A percentile compares a stretch with the other conserved stretches of the same genome.
phyloP scores from a whole-genome alignment of 2,797 vertebrate species.

The Enteromius argenteus region DNA sequence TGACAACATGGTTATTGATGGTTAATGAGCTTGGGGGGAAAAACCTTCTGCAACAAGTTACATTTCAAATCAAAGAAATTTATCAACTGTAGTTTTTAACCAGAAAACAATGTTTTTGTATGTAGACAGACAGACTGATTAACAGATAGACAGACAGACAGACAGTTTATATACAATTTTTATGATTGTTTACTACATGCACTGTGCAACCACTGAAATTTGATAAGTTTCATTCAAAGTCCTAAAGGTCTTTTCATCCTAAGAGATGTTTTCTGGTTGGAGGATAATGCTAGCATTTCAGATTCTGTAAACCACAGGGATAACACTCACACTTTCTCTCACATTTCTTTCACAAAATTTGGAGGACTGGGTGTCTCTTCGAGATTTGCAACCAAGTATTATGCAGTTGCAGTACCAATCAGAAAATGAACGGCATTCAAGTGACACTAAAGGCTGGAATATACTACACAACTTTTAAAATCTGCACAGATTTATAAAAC shows the following conservation, averaged over 20 bases:
- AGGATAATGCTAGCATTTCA: constrained; percentile 16
- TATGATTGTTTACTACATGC: too few species aligned
- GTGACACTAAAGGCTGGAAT: background rate
- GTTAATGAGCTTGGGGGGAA: constrained; percentile 13
- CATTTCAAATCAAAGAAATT: background rate
- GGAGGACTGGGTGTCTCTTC: background rate
- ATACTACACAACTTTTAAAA: too few species aligned
- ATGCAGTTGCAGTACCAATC: background rate
- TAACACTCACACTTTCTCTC: background rate
- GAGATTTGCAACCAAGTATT: background rate
- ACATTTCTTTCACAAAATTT: background rate
- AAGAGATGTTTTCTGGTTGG: background rate
- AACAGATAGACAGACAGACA: background rate
- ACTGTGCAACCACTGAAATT: background rate
- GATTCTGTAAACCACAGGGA: background rate
- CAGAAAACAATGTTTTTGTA: background rate
- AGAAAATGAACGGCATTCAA: background rate
- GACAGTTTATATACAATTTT: too few species aligned
- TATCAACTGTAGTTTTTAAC: background rate
- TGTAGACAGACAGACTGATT: background rate
- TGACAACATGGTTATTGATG: constrained; percentile 45
- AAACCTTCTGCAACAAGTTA: background rate
- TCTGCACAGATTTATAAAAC: too few species aligned
- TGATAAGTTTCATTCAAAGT: background rate
- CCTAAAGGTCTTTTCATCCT: background rate